Percentiles rank a stretch among this genome's conserved stretches.
Conservation (phyloP, 2,888 invertebrate species). For the Hedychridium roseum region DNA sequence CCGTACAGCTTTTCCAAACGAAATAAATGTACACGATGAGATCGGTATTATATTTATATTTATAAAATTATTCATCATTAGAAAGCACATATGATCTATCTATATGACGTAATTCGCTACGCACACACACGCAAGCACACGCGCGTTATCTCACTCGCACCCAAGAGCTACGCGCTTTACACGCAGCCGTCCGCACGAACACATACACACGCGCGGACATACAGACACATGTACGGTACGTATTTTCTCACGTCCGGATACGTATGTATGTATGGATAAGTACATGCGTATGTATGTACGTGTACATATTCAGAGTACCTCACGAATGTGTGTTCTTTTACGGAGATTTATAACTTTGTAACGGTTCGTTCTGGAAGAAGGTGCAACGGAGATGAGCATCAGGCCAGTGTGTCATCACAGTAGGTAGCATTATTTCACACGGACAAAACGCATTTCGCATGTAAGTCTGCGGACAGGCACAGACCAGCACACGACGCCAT, state of each 20-base stretch:
- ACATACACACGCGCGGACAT: conserved; percentile 28
- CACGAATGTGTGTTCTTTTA: conserved; percentile 48
- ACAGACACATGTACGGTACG: conserved; percentile 27
- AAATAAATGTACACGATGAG: conserved; percentile 48
- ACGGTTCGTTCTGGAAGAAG: conserved; percentile 39
- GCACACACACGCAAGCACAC: conserved; percentile 45
- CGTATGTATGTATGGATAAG: conserved; percentile 13
- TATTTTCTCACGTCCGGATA: conserved; percentile 16
- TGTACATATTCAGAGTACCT: conserved; percentile 53
- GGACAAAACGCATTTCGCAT: conserved; percentile 6
- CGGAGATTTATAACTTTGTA: conserved; percentile 43
- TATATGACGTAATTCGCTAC: conserved; percentile 59
- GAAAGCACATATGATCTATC: conserved; percentile 62
- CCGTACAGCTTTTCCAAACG: conserved; percentile 17
- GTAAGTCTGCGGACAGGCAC: too few relatives aligned
- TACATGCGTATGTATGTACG: conserved; percentile 46
- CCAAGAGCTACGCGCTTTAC: too few relatives aligned
- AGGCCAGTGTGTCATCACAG: conserved; percentile 35
- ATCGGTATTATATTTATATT: conserved; percentile 60
- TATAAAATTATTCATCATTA: conserved; percentile 62
- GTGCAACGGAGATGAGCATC: conserved; percentile 33
- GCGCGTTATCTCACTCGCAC: too few relatives aligned
- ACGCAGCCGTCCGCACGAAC: too few relatives aligned
- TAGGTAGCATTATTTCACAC: conserved; percentile 8
- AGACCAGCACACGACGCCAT: conserved; percentile 4